These are phyloP conservation scores for Steinernema hermaphroditum DNA, from an alignment of 2,888 invertebrate species.

Conservation along the genomic window DNA sequence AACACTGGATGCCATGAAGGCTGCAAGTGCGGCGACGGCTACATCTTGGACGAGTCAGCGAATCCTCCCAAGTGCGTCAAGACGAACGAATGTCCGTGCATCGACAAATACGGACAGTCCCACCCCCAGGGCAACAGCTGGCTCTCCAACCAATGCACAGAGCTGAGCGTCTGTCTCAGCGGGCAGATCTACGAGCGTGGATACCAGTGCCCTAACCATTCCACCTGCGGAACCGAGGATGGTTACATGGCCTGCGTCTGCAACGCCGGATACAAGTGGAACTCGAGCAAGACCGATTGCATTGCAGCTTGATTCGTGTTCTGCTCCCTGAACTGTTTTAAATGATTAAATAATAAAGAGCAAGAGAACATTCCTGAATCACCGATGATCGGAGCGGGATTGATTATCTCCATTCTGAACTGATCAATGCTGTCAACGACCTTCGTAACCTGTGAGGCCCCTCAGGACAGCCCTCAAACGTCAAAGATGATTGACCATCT, in stretches of 20 bases:
- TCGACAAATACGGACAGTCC: background rate
- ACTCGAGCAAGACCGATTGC: background rate
- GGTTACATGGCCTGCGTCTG: background rate
- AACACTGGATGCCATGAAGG: background rate
- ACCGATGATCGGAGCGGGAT: too few species aligned
- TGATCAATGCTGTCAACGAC: background rate
- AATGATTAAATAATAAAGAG: background rate
- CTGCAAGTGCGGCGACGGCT: slow-evolving; percentile 1
- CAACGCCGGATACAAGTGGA: slow-evolving; percentile 14
- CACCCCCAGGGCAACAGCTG: slow-evolving; percentile 1
- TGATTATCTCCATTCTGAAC: too few species aligned
- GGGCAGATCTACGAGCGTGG: background rate
- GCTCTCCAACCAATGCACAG: background rate
- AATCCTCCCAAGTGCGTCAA: slow-evolving; percentile 3
- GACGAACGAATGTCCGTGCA: background rate
- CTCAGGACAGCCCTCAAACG: too few species aligned
- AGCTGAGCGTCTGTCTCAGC: background rate
- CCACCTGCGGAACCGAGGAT: background rate
- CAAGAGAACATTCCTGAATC: too few species aligned
- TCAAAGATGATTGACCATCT: too few species aligned
- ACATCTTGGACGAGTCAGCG: background rate
- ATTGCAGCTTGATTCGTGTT: background rate
- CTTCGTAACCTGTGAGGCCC: background rate
- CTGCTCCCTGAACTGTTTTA: background rate
- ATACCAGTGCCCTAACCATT: background rate